Evolutionary conservation across 1,140 invertebrate species (phyloP).

Genomic region (Pararge aegeria): DNA sequence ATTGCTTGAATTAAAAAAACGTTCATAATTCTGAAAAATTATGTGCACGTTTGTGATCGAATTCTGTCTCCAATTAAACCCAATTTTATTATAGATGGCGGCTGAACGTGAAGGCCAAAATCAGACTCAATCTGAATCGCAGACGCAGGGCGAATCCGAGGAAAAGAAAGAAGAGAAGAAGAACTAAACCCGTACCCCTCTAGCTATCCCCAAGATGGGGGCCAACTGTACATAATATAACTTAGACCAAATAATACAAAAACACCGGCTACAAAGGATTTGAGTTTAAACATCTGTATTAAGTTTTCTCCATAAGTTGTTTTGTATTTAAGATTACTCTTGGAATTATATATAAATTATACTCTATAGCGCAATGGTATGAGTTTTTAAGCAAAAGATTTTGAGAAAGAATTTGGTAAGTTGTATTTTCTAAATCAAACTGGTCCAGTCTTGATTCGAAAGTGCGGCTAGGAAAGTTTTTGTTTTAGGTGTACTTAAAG

Average conservation of each 20-base stretch:
- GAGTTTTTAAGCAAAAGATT: no score
- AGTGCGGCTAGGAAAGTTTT: no score
- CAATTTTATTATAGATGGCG: conserved; percentile 48
- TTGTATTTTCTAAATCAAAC: no score
- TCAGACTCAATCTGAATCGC: conserved; percentile 35
- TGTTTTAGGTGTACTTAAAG: not conserved
- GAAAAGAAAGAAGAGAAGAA: conserved; percentile 80
- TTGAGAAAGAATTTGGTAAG: no score
- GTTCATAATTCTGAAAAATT: no score
- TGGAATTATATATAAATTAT: no score
- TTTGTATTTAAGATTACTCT: not conserved
- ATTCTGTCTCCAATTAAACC: no score
- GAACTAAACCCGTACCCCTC: conserved; percentile 38
- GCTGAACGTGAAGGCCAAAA: conserved; percentile 60
- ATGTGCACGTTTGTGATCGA: no score
- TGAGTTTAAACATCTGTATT: not conserved
- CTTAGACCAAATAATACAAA: not conserved
- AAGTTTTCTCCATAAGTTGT: not conserved
- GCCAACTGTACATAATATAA: conserved; percentile 1
- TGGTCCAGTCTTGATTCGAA: no score
- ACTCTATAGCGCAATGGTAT: no score
- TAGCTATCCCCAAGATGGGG: not conserved
- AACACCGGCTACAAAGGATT: not conserved
- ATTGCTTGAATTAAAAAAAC: no score
- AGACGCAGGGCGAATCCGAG: conserved; percentile 44